Conservation (phyloP, 2,113 vertebrate species). For the Sclerurus mexicanus region DNA sequence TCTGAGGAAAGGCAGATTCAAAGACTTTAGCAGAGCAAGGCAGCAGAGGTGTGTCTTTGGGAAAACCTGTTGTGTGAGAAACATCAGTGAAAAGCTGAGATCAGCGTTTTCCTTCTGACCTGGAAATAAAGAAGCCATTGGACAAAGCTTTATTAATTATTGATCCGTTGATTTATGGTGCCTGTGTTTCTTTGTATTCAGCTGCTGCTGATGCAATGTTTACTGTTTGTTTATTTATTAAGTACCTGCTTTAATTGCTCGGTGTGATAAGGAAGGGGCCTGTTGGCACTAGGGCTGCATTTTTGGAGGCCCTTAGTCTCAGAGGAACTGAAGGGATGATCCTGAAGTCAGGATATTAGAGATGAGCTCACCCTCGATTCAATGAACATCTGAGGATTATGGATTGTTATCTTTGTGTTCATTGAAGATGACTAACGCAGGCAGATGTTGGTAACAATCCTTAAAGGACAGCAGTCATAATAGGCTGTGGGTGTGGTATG, state of each 20-base stretch:
- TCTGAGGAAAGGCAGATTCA: not conserved
- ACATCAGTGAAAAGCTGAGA: not conserved
- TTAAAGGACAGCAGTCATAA: not conserved
- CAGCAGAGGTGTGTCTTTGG: not conserved
- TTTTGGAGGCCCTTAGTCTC: not conserved
- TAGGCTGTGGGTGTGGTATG: not conserved
- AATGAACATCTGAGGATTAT: not conserved
- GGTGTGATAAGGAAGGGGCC: fast-evolving
- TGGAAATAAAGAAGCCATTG: not conserved
- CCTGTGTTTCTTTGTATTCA: not conserved
- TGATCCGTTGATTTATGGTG: not conserved
- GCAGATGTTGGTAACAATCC: not conserved
- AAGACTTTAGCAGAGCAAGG: not conserved
- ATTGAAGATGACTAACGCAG: not conserved
- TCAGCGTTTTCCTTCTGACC: not conserved
- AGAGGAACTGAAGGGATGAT: not conserved
- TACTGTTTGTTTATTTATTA: not conserved
- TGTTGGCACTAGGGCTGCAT: not conserved
- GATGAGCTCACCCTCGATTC: not conserved
- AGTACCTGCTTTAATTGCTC: not conserved
- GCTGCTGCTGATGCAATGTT: not conserved
- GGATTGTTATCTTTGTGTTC: not conserved
- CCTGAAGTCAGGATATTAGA: not conserved
- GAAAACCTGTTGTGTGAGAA: not conserved
- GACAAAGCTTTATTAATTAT: not conserved